Conservation (phyloP, 2,113 vertebrate genomes). For the Forbesichthys papilliferus region DNA sequence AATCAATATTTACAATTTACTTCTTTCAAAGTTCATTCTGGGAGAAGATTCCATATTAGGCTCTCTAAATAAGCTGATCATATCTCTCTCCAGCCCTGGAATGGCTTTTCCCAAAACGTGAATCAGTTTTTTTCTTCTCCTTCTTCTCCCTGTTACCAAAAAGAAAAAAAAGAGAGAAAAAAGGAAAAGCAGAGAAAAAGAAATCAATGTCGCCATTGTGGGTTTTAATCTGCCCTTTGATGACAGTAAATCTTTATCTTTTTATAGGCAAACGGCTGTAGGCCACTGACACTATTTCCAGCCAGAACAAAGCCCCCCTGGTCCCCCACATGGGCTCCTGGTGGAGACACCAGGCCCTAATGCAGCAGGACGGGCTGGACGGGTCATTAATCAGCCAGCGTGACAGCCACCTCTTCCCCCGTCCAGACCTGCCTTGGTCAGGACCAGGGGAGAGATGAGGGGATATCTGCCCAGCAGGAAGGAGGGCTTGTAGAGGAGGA, state of each 20-base stretch:
- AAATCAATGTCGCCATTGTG: constrained; percentile 99
- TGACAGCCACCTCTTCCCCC: constrained; percentile 92
- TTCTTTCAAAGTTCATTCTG: constrained; percentile 99
- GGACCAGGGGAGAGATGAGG: constrained; percentile 67
- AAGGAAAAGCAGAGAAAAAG: constrained; percentile 64
- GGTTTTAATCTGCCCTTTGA: constrained; percentile 99
- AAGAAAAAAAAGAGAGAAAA: background rate
- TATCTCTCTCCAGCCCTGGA: constrained; percentile 94
- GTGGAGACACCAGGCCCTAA: constrained; percentile 99
- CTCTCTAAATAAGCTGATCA: constrained; percentile 99
- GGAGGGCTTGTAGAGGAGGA: constrained; percentile 41
- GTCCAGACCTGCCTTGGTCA: constrained; percentile 71
- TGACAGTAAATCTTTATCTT: constrained; percentile 99
- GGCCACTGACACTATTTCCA: constrained; percentile 99
- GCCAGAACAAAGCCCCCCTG: constrained; percentile 93
- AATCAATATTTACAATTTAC: constrained; percentile 99
- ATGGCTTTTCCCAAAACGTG: constrained; percentile 99
- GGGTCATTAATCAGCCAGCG: constrained; percentile 98
- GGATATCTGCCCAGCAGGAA: constrained; percentile 22
- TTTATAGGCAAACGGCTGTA: constrained; percentile 98
- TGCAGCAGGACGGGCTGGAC: constrained; percentile 98
- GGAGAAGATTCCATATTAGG: constrained; percentile 99
- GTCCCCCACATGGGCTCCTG: constrained; percentile 87
- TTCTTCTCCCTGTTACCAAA: too few relatives aligned
- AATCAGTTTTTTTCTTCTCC: constrained; percentile 85